Evolutionary conservation across 2,113 vertebrate species (phyloP).

Genomic region (Lichenostomus cassidix): DNA sequence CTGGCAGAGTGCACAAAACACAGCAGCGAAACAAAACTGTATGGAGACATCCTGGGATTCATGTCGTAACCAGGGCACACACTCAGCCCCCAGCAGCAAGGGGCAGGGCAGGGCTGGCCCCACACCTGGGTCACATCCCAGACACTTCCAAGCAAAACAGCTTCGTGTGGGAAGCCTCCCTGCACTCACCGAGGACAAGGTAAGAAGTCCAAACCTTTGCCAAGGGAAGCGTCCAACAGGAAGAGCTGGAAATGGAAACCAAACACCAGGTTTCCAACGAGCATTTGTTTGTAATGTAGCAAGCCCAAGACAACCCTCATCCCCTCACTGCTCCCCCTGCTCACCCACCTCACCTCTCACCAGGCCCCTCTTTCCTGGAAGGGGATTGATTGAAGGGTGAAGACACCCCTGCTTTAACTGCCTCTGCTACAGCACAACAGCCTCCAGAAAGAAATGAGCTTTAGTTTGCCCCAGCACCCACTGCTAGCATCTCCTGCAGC

Average conservation of each 20-base stretch:
- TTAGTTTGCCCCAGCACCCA: background rate
- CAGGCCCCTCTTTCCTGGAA: background rate
- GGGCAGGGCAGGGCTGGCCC: background rate
- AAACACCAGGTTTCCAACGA: background rate
- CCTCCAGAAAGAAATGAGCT: background rate
- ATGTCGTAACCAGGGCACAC: background rate
- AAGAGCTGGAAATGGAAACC: background rate
- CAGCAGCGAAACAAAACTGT: background rate
- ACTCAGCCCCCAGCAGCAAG: background rate
- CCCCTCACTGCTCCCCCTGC: background rate
- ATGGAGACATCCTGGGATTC: background rate
- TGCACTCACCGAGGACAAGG: background rate
- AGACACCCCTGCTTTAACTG: background rate
- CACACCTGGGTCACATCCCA: background rate
- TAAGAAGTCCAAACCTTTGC: background rate
- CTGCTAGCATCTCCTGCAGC: background rate
- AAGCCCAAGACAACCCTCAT: background rate
- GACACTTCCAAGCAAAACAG: background rate
- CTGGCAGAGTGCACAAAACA: background rate
- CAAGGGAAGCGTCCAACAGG: background rate
- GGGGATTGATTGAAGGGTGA: background rate
- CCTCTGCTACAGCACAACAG: background rate
- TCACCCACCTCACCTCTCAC: background rate
- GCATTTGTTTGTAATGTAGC: background rate
- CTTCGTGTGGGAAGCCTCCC: rapidly evolving